Conservation (phyloP, 2,888 invertebrate species). For the Pharmacophagus antenor region DNA sequence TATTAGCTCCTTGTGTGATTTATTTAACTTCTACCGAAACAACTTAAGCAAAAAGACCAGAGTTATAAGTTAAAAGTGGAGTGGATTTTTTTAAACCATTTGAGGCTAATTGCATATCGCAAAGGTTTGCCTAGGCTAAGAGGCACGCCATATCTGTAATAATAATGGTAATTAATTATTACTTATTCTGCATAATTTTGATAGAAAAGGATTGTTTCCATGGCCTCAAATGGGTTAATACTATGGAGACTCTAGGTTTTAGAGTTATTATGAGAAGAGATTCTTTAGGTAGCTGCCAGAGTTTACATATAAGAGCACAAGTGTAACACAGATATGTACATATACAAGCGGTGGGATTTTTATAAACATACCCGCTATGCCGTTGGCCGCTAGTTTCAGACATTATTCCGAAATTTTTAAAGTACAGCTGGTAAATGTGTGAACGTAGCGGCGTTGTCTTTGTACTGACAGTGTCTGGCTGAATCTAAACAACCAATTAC, state of each 20-base stretch:
- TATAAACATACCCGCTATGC: slow-evolving; percentile 64
- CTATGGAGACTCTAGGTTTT: neutral
- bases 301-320: slow-evolving; percentile 46
- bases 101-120: no score
- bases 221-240: neutral
- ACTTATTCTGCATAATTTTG: neutral
- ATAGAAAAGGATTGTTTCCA: neutral
- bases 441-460: slow-evolving; percentile 54
- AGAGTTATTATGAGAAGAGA: slow-evolving; percentile 12
- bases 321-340: slow-evolving; percentile 56
- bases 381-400: slow-evolving; percentile 57
- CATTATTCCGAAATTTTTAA: slow-evolving; percentile 37
- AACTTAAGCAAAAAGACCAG: no score
- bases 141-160: no score
- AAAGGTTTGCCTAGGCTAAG: no score
- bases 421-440: slow-evolving; percentile 40
- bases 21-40: no score
- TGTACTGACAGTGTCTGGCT: slow-evolving; percentile 49
- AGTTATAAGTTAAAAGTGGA: no score
- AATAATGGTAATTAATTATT: no score
- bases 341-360: slow-evolving; percentile 69
- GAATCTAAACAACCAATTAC: slow-evolving; percentile 38
- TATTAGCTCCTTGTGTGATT: neutral
- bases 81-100: no score
- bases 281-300: slow-evolving; percentile 44